Percentiles rank a stretch among this genome's conserved stretches.
phyloP scores from a whole-genome alignment of 2,113 vertebrate species.

The Thryonomys swinderianus region DNA sequence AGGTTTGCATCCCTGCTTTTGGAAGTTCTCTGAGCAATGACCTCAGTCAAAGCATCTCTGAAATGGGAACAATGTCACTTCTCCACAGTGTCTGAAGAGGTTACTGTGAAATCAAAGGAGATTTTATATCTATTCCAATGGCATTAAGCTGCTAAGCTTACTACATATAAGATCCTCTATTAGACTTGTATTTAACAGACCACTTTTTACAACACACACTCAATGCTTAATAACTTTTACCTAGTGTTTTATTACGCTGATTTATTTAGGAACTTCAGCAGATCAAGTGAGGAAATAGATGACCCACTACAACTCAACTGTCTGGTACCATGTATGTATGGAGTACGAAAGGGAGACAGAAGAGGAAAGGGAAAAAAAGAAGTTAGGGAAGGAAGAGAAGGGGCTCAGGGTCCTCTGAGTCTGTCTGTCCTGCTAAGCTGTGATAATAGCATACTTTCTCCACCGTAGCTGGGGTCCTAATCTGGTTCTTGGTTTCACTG shows the following conservation, averaged over 20 bases:
- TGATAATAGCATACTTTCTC: neutral
- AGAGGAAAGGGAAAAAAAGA: neutral
- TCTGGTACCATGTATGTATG: neutral
- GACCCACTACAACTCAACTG: neutral
- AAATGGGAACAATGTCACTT: neutral
- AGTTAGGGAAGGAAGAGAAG: neutral
- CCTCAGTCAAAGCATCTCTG: conserved; percentile 12
- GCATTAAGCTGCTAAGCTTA: neutral
- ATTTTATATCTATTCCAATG: neutral
- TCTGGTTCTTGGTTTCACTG: neutral
- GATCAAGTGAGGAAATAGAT: neutral
- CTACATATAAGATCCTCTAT: neutral
- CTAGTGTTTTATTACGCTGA: neutral
- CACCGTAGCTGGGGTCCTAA: neutral
- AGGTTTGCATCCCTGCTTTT: neutral
- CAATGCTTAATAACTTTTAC: neutral
- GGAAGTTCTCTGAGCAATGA: conserved; percentile 4
- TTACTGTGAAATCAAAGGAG: neutral
- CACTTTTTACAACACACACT: neutral
- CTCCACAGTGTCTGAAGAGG: neutral
- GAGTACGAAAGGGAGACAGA: neutral
- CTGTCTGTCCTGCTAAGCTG: neutral
- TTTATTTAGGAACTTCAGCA: conserved; percentile 1
- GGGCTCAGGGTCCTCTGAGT: neutral
- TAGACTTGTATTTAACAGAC: neutral